Conservation (phyloP, 1,140 invertebrate genomes). For the Conus betulinus region DNA sequence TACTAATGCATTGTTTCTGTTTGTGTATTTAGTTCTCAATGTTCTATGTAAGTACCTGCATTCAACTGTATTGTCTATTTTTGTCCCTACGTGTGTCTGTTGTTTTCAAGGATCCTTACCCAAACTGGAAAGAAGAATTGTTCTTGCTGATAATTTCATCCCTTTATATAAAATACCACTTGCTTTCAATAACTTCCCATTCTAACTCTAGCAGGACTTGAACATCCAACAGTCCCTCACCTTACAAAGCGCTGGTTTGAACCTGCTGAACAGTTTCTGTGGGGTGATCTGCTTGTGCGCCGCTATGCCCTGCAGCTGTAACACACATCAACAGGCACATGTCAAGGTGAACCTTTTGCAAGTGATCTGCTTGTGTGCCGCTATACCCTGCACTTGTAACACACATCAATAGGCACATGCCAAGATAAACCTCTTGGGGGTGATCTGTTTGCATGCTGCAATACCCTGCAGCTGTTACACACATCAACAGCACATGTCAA, state of each 20-base stretch:
- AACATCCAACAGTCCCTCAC: constrained; percentile 38
- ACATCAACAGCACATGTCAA: no score
- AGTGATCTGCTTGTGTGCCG: no score
- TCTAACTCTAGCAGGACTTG: background rate
- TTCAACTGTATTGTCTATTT: background rate
- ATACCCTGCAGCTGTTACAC: no score
- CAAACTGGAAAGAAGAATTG: background rate
- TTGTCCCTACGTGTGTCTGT: background rate
- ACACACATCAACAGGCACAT: no score
- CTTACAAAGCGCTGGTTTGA: constrained; percentile 62
- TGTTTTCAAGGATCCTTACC: background rate
- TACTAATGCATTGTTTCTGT: no score
- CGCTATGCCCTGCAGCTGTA: constrained; percentile 65
- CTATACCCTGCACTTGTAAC: no score
- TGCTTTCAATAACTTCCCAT: no score
- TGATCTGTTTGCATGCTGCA: no score
- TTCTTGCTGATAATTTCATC: background rate
- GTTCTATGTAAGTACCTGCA: background rate
- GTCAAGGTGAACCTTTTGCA: no score
- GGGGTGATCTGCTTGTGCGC: constrained; percentile 61
- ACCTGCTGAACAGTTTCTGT: constrained; percentile 64
- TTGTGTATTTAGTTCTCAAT: no score
- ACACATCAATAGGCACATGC: no score
- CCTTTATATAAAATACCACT: background rate
- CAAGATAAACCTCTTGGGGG: no score